Evolutionary conservation across 2,797 vertebrate genomes (phyloP).

Genomic region (Mionectes olivaceus): DNA sequence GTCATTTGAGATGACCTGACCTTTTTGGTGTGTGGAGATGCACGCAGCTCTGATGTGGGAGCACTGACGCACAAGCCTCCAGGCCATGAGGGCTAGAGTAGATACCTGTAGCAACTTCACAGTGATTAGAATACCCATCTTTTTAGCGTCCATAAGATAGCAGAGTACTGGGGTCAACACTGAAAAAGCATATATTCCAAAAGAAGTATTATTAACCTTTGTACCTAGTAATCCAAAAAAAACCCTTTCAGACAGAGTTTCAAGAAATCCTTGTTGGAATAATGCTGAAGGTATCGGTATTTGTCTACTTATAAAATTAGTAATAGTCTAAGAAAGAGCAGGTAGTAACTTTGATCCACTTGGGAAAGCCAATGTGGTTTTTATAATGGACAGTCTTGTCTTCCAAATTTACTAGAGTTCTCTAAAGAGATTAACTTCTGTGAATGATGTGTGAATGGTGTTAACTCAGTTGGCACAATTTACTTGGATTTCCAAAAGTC

Average conservation of each 20-base stretch:
- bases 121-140: background rate
- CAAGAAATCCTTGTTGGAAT: background rate
- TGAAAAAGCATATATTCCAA: background rate
- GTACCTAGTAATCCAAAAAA: background rate
- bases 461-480: background rate
- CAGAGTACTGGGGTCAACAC: background rate
- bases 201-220: background rate
- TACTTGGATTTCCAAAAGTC: background rate
- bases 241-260: background rate
- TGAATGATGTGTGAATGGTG: background rate
- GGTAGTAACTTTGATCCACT: background rate
- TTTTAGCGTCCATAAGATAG: background rate
- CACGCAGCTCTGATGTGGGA: background rate
- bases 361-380: background rate
- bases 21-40: background rate
- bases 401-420: background rate
- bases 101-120: background rate
- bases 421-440: background rate
- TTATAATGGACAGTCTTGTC: background rate
- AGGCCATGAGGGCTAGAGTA: background rate
- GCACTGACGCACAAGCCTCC: background rate
- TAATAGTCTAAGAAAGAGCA: background rate
- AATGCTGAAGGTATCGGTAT: background rate
- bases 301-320: background rate
- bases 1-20: background rate